Evolutionary conservation across 2,888 invertebrate species (phyloP), one percentile per base, ranked within the genome.

Genomic region (Steinernema hermaphroditum): DNA sequence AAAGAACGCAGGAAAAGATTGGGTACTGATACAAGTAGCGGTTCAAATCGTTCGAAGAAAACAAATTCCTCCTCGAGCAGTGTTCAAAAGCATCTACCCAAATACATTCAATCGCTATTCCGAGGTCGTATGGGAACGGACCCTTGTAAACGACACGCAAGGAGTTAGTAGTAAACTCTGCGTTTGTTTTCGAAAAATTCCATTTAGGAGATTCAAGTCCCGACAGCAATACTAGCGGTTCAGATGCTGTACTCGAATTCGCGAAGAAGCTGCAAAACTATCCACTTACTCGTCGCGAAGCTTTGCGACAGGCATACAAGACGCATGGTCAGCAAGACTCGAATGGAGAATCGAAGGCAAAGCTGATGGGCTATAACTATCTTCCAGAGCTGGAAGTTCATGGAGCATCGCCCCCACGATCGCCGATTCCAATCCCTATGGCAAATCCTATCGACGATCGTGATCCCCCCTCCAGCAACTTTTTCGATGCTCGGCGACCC

Each of bases 221-320:
- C 24, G 85, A 84, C 43, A 83, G 83, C 72, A 81, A 80, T 68
- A 80, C 81, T 2, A 82, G 83, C 72, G 84, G 85, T 22, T 83
- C 83, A n/a, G 86, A 86, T 70, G 82, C 86, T 0, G 85, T 86
- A 2, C 74, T 86, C 12, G 85, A 86, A 57, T 86, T 86, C 73
- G 82, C 85, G 6, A 77, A 80, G 70, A 82, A 82, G 70, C 77
- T 86, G 4, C 86, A 86, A 71, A 86, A 86, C 71, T 85, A 83
- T 44, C 86, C 86, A 6, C 73, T 82, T n/a, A 81, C 84, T 0
- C 73, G 83, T 69, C 73, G 83, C 62, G 83, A 85, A 68, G 83
- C 82, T 6, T 68, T 80, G 72, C 54, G 82, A 22, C 75, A 81
- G 54, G 77, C 81, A 1, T 85, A 82, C 70, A 78, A 75, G 24